Conservation (phyloP, 2,797 vertebrate genomes). For the Passerculus sandwichensis region DNA sequence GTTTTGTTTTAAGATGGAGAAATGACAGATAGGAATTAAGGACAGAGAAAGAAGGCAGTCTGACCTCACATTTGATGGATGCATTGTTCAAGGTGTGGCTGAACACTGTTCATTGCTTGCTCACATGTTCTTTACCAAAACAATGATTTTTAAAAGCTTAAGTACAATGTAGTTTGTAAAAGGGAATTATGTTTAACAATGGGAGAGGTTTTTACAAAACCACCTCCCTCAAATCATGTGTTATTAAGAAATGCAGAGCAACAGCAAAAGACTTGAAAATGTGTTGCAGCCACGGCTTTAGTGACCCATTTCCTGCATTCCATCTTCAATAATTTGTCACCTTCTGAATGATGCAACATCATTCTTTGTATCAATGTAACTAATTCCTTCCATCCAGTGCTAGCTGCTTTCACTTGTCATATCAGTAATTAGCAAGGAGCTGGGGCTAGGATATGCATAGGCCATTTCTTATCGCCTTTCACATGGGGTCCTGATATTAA, state of each 20-base stretch:
- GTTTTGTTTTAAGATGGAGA: slow-evolving; percentile 22
- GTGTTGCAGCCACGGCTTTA: neutral
- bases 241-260: neutral
- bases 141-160: neutral
- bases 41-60: neutral
- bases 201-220: neutral
- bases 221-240: neutral
- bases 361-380: neutral
- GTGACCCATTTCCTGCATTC: neutral
- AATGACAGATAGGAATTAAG: slow-evolving; percentile 17
- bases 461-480: neutral
- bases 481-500: neutral
- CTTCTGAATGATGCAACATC: neutral
- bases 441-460: neutral
- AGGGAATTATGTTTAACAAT: neutral
- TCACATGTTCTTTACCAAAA: neutral
- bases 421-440: neutral
- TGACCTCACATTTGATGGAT: neutral
- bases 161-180: neutral
- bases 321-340: neutral
- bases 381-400: neutral
- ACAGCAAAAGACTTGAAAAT: neutral
- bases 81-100: neutral
- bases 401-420: neutral
- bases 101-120: neutral